These are phyloP conservation scores for Drosophila santomea DNA, from an alignment of 1,140 invertebrate species.

Conservation along the genomic window DNA sequence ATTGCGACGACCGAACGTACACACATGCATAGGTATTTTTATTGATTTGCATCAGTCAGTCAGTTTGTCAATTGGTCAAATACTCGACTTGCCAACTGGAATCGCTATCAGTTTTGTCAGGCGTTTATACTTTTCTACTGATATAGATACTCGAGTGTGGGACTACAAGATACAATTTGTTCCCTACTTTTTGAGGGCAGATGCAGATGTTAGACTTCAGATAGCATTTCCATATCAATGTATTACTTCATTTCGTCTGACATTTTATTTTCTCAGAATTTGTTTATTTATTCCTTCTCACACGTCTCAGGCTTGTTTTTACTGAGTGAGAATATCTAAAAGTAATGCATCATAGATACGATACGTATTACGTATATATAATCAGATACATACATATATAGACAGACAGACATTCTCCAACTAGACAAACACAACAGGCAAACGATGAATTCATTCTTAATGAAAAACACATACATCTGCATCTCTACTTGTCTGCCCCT, in stretches of 20 bases:
- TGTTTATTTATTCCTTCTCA: constrained; percentile 25
- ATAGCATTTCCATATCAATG: constrained; percentile 22
- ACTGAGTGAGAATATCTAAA: constrained; percentile 21
- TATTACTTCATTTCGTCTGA: constrained; percentile 21
- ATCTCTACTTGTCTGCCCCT: constrained; percentile 2
- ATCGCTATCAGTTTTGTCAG: constrained; percentile 49
- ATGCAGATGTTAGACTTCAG: constrained; percentile 16
- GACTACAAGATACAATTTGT: constrained; percentile 9
- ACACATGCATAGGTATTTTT: constrained; percentile 21
- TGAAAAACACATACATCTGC: constrained; percentile 47
- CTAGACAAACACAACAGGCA: constrained; percentile 31
- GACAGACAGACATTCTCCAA: constrained; percentile 32
- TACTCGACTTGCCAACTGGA: constrained; percentile 33
- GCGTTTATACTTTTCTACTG: constrained; percentile 51
- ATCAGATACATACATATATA: constrained; percentile 8
- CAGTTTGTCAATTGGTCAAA: constrained; percentile 41
- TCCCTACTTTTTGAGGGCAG: constrained; percentile 19
- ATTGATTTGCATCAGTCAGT: constrained; percentile 57
- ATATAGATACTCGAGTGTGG: constrained; percentile 17
- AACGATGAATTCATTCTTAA: constrained; percentile 74
- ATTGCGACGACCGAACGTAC: neutral
- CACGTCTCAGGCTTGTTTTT: neutral
- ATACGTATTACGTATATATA: neutral
- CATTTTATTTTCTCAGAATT: constrained; percentile 13
- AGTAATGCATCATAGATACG: constrained; percentile 43